These are phyloP conservation scores for Malaclemys terrapin DNA, from an alignment of 2,113 vertebrate species.

Conservation along the genomic window DNA sequence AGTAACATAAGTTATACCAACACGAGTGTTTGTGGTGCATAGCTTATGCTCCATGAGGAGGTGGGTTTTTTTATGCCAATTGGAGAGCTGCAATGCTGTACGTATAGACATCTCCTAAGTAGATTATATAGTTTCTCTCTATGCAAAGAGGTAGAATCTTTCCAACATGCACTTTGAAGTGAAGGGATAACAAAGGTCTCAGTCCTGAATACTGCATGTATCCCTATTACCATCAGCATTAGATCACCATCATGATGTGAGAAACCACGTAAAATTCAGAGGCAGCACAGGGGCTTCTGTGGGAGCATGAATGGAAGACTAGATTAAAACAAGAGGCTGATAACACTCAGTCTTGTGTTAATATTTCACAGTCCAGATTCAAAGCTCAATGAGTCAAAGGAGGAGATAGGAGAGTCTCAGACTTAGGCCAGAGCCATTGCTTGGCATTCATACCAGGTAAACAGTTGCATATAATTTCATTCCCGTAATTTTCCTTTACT, in stretches of 20 bases:
- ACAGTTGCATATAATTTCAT: neutral
- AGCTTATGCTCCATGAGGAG: too few species aligned
- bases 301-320: neutral
- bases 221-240: neutral
- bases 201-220: neutral
- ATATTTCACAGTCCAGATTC: neutral
- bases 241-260: constrained; percentile 4
- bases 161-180: neutral
- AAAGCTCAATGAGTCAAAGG: constrained; percentile 9
- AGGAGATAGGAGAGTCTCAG: neutral
- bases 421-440: neutral
- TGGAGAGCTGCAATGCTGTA: too few species aligned
- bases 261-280: constrained; percentile 2
- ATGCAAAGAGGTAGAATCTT: neutral
- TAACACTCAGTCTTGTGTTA: neutral
- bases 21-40: too few species aligned
- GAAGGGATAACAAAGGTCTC: neutral
- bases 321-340: neutral
- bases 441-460: constrained; percentile 9
- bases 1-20: too few species aligned
- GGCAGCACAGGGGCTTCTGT: neutral
- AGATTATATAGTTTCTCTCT: neutral
- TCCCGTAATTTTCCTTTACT: neutral
- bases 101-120: neutral
- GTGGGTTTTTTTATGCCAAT: too few species aligned